Base-by-base conservation (phyloP, 2,797 vertebrate species). In the Cryptoprocta ferox region DNA sequence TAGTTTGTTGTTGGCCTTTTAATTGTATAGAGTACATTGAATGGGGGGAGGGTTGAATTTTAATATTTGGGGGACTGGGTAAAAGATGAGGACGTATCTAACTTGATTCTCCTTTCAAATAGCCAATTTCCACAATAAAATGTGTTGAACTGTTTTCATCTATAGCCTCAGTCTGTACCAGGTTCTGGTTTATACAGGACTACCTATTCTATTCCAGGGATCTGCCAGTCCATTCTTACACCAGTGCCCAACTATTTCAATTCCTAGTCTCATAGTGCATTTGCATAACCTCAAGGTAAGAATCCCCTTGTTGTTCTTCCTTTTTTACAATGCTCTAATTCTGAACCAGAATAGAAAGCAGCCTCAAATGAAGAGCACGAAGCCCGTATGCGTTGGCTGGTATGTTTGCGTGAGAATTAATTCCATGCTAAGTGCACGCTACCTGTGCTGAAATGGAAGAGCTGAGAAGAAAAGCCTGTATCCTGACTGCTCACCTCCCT, bases 121-220 rank as follows among this genome's bases (percentile, higher is more conserved):
- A 63, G 39, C n/a, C 68, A 76, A 45, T 50, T 78, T 90, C 96
- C 30, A 59, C 78, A 94, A 48, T 9, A 66, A 26, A 80, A 81
- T 63, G 83, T 78, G 37, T 63, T 95, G 48, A 90, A 81, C 63
- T 16, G 7, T 61, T 92, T 97, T 91, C 83, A 82, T 61, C n/a
- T 71, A 76, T 89, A 93, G 66, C 7, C 73, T 81, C 75, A 18
- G 19, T 28, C 71, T 45, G 24, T 45, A 37, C 15, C 56, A 70
- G 93, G 82, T 94, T 73, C 42, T 53, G 18, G 37, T 95, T 87
- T 59, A 70, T 39, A 53, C 1, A 48, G 63, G 42, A 71, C n/a
- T 73, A 42, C 9, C 68, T 92, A 53, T 39, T 66, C 65, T 42
- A 56, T 45, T 56, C 16, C 45, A 73, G 2, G 61, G 26, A 45